Percentiles rank a stretch among this genome's conserved stretches.
Conservation (phyloP, 2,888 invertebrate species). For the Bugula neritina region DNA sequence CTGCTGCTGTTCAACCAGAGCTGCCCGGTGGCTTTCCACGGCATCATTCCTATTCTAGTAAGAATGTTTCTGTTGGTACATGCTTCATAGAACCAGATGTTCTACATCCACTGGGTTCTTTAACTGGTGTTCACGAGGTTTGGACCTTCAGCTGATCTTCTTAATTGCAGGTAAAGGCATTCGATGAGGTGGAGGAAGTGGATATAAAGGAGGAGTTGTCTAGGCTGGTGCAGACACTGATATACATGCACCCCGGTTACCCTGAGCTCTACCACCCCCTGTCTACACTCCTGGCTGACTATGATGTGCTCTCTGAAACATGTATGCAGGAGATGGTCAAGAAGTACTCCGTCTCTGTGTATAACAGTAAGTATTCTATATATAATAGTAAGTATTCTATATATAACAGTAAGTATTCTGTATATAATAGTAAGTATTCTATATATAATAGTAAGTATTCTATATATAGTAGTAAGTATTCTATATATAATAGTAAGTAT, state of each 20-base stretch:
- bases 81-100: too few species aligned
- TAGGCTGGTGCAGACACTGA: constrained; percentile 43
- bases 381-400: neutral
- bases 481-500: too few species aligned
- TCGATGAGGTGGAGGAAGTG: neutral
- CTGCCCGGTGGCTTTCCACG: constrained; percentile 5
- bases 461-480: neutral
- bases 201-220: constrained; percentile 32
- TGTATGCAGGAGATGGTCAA: neutral
- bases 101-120: too few species aligned
- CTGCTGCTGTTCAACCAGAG: neutral
- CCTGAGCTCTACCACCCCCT: constrained; percentile 46
- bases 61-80: neutral
- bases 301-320: neutral
- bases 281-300: neutral
- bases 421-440: neutral
- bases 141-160: too few species aligned
- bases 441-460: neutral
- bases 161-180: neutral
- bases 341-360: neutral
- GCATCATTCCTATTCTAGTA: neutral
- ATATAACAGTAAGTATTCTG: neutral
- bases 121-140: too few species aligned
- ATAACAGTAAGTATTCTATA: neutral
- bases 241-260: constrained; percentile 49